phyloP scores from a whole-genome alignment of 2,888 invertebrate genomes.

The Cerastoderma edule region DNA sequence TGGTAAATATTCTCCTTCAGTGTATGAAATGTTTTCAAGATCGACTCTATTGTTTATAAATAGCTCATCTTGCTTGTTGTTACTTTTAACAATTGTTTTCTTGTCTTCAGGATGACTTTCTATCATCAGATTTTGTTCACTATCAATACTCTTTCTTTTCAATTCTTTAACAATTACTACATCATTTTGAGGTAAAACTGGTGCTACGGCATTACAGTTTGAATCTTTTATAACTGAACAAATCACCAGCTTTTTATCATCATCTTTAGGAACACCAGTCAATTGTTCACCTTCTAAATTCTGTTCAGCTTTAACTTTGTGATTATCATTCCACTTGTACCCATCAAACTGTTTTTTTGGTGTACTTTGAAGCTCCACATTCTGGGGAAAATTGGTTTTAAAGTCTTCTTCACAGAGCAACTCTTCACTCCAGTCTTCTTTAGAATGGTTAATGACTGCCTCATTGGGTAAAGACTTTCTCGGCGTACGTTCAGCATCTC shows the following conservation, averaged over 20 bases:
- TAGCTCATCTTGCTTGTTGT: too few species aligned
- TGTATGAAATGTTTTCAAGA: too few species aligned
- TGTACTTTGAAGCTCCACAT: constrained; percentile 10
- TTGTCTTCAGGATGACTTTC: too few species aligned
- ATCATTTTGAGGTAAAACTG: not conserved
- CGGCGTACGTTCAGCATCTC: not conserved
- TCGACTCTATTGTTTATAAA: too few species aligned
- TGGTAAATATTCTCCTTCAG: too few species aligned
- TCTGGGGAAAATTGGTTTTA: not conserved
- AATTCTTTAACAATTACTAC: not conserved
- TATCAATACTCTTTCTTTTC: too few species aligned
- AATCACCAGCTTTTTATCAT: not conserved
- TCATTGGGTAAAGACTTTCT: not conserved
- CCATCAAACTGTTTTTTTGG: not conserved
- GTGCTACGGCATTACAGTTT: not conserved
- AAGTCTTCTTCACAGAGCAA: not conserved
- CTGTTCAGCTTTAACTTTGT: not conserved
- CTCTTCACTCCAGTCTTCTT: constrained; percentile 13
- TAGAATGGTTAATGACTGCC: constrained; percentile 1
- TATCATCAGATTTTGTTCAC: too few species aligned
- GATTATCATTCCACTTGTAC: not conserved
- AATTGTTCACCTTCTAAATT: not conserved
- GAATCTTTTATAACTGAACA: not conserved
- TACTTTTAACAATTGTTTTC: too few species aligned
- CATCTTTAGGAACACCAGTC: not conserved